Evolutionary conservation across 2,113 vertebrate species (phyloP), one percentile per base, ranked within the genome.

Genomic region (Marmota monax): DNA sequence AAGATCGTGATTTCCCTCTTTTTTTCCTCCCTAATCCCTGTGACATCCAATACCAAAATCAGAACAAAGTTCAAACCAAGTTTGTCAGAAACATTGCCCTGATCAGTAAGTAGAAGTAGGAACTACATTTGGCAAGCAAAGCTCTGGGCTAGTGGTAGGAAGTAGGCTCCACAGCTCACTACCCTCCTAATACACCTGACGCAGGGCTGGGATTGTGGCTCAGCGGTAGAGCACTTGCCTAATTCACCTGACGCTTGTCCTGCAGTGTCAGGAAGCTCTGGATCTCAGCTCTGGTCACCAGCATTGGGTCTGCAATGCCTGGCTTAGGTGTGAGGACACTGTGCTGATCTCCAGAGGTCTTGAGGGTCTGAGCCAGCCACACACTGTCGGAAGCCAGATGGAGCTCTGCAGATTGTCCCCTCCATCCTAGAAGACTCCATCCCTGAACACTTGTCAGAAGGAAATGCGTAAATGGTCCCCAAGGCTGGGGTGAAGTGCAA

Each of bases 161-260:
- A 45, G 20, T 7, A 18, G 6, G 53, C 5, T 2, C 14, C 5
- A 0, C 9, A 7, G 4, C 25, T 23, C 1, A 8, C 2, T 27
- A 22, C 11, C 32, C 27, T 45, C 8, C 45, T 45, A 0, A 18
- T 16, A 34, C 39, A 8, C 65, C 25, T 1, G 3, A 63, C 9
- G 2, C 25, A 45, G 45, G 45, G 45, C 45, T 45, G 45, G 45
- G 45, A 45, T 45, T 9, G 45, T 45, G 8, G 45, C 45, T 45
- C 45, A 45, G 45, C 8, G 45, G 45, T 45, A 45, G 45, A 45
- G 45, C 45, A 45, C 45, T 45, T 45, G 7, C 16, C 22, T 11
- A 1, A 18, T 16, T 37, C 39, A 8, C 65, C 25, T 1, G 3
- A 63, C 5, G 2, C 25, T 53, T 22, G 11, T 32, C 32, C 73